Base-by-base conservation (phyloP, 1,140 invertebrate genomes). In the Aphaenogaster rudis region DNA sequence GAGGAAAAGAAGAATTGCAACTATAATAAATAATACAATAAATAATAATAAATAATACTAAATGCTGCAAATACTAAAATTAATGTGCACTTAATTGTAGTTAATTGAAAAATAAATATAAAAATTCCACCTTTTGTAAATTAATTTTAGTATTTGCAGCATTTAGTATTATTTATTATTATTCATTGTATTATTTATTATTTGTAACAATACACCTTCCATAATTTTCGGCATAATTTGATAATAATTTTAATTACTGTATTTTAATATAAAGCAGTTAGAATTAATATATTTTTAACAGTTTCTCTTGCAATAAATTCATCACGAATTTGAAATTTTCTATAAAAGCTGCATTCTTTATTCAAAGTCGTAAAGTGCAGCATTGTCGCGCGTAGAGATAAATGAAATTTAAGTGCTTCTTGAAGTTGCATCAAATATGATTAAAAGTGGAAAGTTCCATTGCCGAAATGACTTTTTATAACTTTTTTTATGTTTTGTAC, bases 241-340 rank as follows among this genome's bases (percentile, higher is more conserved):
- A 28, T 72, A 36, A 72, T 7, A 21, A 39, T n/a, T 66, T 66
- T 17, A 74, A 74, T 39, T 39, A 21, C 9, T 74, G 8, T 45
- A 61, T 28, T 77, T 77, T 45, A 45, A 59, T 9, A 59, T 9
- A n/a, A 57, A 59, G 5, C 36, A 15, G 33, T n/a, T 66, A 66
- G n/a, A 21, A 21, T 67, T 67, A 67, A 67, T 3, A 67, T 21
- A 67, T 67, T 67, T 67, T 45, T 59, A 77, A 28, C 21, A 42
- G 21, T n/a, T 42, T 21, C 39, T 59, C n/a, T 57, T 59, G 36
- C 21, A 2, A 11, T 42, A 61, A 28, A 45, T 61, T 39, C 4
- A 3, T 61, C 13, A 8, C 39, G 4, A 61, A n/a, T 42, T 39
- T 61, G 54, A 61, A 77, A 45, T 61, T 77, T 21, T 17, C 36